A percentile compares a stretch with the other conserved stretches of the same genome.
phyloP scores from a whole-genome alignment of 2,113 vertebrate genomes.

The Azemiops feae region DNA sequence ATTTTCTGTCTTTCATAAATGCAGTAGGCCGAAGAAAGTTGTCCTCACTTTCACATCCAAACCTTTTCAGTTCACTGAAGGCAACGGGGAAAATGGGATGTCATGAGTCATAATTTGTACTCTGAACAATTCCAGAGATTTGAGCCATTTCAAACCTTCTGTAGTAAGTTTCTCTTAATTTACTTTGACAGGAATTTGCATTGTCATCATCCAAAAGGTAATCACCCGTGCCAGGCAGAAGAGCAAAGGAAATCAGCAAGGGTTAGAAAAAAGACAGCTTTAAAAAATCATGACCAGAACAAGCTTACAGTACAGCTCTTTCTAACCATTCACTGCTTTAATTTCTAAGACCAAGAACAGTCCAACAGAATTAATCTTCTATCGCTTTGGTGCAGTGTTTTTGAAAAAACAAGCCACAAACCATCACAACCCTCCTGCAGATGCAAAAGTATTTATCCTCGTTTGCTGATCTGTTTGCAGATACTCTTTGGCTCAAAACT shows the following conservation, averaged over 20 bases:
- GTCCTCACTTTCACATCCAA: not conserved
- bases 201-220: slow-evolving; percentile 33
- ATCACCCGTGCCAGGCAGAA: not conserved
- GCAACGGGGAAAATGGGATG: slow-evolving; percentile 13
- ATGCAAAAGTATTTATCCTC: not conserved
- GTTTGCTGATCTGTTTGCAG: accelerated
- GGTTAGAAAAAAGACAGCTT: not conserved
- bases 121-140: not conserved
- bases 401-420: not conserved
- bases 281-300: not conserved
- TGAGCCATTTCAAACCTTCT: slow-evolving; percentile 46
- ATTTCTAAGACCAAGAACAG: slow-evolving; percentile 8
- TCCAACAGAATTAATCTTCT: slow-evolving; percentile 10
- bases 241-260: not conserved
- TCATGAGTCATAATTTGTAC: slow-evolving; percentile 42
- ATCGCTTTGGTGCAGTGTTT: slow-evolving; percentile 11
- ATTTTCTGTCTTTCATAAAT: not conserved
- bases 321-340: not conserved
- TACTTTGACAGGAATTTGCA: slow-evolving; percentile 57
- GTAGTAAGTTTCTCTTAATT: slow-evolving; percentile 57
- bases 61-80: not conserved
- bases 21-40: not conserved
- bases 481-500: not conserved
- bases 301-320: not conserved
- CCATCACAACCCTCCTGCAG: not conserved